phyloP scores from a whole-genome alignment of 2,888 invertebrate genomes.

The Leptothorax acervorum region DNA sequence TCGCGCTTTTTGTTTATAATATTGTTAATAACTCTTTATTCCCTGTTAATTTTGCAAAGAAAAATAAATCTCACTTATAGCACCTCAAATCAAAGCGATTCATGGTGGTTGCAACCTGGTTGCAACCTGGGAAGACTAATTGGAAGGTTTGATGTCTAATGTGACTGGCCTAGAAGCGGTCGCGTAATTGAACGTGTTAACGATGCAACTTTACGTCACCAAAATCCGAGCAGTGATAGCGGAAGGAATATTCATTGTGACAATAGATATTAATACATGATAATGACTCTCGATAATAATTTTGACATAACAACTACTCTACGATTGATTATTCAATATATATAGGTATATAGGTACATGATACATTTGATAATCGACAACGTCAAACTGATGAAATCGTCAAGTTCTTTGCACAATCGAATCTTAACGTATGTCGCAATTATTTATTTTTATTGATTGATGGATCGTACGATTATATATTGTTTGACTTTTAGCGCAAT shows the following conservation, averaged over 20 bases:
- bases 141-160: too few species aligned
- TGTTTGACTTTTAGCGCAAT: background rate
- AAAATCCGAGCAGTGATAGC: background rate
- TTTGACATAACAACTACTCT: background rate
- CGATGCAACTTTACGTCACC: background rate
- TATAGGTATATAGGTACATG: too few species aligned
- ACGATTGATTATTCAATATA: background rate
- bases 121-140: too few species aligned
- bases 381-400: background rate
- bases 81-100: too few species aligned
- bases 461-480: background rate
- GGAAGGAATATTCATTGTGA: background rate
- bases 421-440: background rate
- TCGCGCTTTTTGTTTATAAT: too few species aligned
- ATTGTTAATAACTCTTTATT: too few species aligned
- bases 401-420: background rate
- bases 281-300: background rate
- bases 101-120: too few species aligned
- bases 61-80: too few species aligned
- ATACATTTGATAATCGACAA: background rate
- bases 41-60: too few species aligned
- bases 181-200: constrained; percentile 8
- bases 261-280: background rate
- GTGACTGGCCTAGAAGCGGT: background rate
- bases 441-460: background rate